Conservation (phyloP, 1,140 invertebrate genomes). For the Chrysoperla carnea region DNA sequence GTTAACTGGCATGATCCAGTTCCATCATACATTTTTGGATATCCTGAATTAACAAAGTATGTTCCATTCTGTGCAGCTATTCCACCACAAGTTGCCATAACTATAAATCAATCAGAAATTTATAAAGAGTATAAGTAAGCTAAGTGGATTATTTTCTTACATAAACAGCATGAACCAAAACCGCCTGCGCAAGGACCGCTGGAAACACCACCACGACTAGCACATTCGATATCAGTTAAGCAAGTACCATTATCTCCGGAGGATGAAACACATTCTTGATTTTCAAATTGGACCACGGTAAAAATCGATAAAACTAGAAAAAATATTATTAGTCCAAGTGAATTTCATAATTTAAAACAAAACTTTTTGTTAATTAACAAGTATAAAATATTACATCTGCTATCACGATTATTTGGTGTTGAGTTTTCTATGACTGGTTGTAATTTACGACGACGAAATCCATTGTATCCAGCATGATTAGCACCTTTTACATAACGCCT, state of each 20-base stretch:
- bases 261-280: conserved; percentile 42
- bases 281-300: conserved; percentile 53
- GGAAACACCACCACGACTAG: conserved; percentile 40
- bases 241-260: conserved; percentile 64
- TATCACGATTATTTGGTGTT: too few species aligned
- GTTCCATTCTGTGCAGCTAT: conserved; percentile 61
- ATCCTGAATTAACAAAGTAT: conserved; percentile 65
- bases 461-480: too few species aligned
- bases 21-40: conserved; percentile 52
- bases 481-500: too few species aligned
- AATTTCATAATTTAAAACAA: too few species aligned
- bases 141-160: conserved; percentile 26
- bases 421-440: too few species aligned
- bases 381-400: too few species aligned
- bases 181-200: conserved; percentile 60
- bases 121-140: neutral
- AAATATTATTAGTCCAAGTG: too few species aligned
- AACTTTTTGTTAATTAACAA: too few species aligned
- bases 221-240: conserved; percentile 45
- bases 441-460: too few species aligned
- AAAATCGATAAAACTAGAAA: conserved; percentile 49
- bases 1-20: conserved; percentile 70
- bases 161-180: conserved; percentile 55
- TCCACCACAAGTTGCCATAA: conserved; percentile 56
- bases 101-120: conserved; percentile 22